These are phyloP conservation scores for Percina caprodes DNA, from an alignment of 2,113 vertebrate species.

Conservation along the genomic window DNA sequence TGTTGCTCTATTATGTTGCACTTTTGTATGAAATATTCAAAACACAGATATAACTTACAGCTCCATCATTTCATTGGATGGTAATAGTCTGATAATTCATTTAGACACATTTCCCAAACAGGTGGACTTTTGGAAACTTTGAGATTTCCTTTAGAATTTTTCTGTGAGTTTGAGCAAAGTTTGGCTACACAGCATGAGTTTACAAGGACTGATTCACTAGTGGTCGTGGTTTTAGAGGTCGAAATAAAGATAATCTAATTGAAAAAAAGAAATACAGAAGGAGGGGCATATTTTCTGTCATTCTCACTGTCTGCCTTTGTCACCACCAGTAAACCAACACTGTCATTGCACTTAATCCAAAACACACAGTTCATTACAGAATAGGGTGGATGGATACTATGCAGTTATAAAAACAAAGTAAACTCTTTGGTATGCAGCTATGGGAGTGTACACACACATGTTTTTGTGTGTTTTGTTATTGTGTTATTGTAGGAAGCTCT, in stretches of 20 bases:
- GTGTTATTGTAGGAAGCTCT: not conserved
- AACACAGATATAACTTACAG: not conserved
- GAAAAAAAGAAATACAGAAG: not conserved
- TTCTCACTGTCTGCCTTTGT: not conserved
- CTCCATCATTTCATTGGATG: not conserved
- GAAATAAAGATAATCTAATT: not conserved
- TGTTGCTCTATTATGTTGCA: too few species aligned
- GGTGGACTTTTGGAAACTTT: not conserved
- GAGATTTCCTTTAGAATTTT: not conserved
- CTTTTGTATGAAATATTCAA: not conserved
- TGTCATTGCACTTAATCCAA: not conserved
- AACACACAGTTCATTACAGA: not conserved
- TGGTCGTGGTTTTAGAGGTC: too few species aligned
- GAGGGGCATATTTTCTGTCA: not conserved
- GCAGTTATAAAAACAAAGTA: not conserved
- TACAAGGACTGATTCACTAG: not conserved
- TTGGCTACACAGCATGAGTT: not conserved
- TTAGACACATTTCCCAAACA: not conserved
- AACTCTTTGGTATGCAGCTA: not conserved
- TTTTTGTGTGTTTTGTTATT: not conserved
- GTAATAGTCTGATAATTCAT: not conserved
- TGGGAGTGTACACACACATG: too few species aligned
- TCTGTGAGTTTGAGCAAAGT: not conserved
- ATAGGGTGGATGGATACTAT: not conserved
- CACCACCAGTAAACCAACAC: not conserved